Base-by-base conservation (phyloP, 2,888 invertebrate genomes). In the Phorcus lineatus region DNA sequence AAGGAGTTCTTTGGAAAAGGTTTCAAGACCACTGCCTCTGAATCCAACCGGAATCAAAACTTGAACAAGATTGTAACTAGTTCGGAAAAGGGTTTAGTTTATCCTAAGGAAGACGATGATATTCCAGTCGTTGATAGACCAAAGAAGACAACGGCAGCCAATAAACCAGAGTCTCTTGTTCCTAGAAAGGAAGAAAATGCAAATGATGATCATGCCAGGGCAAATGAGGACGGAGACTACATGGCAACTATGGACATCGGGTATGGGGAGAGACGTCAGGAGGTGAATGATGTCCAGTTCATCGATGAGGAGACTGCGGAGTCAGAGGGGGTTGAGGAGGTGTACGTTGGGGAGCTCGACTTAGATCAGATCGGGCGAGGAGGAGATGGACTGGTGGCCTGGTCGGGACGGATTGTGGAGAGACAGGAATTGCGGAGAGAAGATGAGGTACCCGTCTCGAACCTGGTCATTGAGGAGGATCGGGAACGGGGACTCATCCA, bases 381-480 rank as follows among this genome's bases (percentile, higher is more conserved):
- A 52, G 24, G n/a, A 52, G 47, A 74, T 3, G 52, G 24, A 6
- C 22, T 74, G 52, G 52, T 74, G 74, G 28, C 52, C 24, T 74
- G 74, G 74, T 52, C 74, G 2, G 19, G 74, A 74, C 40, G 52
- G 4, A 36, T 17, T 16, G 24, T 52, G n/a, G 52, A 52, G 19
- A 40, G 74, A 47, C 47, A 74, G 52, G 74, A 74, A 74, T 17
- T 62, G 19, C 36, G 36, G 13, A 62, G 62, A 62, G 74, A 74
- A 52, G 40, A 70, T n/a, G 74, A 74, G 28, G 74, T 74, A 2
- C 52, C 74, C 19, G 28, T 74, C 9, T 53, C 52, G 22, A 74
- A 74, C 24, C 40, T 74, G 53, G 52, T 74, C 74, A 52, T 74
- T 22, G 74, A 74, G 24, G 74, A 74, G 52, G 53, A 74, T 24